phyloP scores from a whole-genome alignment of 2,888 invertebrate genomes.

The Deroplatys truncata region DNA sequence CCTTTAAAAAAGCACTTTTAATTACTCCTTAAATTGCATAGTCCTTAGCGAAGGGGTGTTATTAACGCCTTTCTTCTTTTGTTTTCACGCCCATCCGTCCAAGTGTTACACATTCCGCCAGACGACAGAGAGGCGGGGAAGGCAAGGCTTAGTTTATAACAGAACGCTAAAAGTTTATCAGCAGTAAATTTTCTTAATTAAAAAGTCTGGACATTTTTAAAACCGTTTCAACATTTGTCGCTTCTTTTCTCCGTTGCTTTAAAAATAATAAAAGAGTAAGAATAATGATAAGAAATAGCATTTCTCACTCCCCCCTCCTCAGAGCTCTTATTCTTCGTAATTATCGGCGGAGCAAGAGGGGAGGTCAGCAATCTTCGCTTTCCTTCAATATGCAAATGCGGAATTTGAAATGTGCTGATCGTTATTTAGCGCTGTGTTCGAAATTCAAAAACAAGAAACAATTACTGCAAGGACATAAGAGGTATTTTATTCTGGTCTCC shows the following conservation, averaged over 20 bases:
- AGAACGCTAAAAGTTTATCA: slow-evolving; percentile 20
- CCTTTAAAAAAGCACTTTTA: not conserved
- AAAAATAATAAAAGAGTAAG: not conserved
- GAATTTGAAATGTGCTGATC: not conserved
- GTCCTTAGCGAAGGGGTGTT: not conserved
- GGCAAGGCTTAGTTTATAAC: not conserved
- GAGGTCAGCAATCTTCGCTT: not conserved
- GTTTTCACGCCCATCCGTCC: not conserved
- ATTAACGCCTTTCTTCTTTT: not conserved
- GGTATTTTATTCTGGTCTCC: no score
- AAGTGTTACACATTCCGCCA: not conserved
- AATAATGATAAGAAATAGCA: not conserved
- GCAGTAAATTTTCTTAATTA: slow-evolving; percentile 30
- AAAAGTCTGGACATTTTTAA: slow-evolving; percentile 24
- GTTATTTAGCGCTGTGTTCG: no score
- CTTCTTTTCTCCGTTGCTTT: not conserved
- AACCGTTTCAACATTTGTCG: not conserved
- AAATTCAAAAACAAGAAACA: no score
- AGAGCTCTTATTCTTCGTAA: not conserved
- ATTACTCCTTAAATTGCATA: slow-evolving; percentile 7
- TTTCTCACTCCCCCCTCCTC: not conserved
- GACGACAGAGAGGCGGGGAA: not conserved
- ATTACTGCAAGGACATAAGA: no score
- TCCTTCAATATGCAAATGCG: not conserved
- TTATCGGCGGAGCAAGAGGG: not conserved